Evolutionary conservation across 2,888 invertebrate species (phyloP).

Genomic region (Oscheius sp.): DNA sequence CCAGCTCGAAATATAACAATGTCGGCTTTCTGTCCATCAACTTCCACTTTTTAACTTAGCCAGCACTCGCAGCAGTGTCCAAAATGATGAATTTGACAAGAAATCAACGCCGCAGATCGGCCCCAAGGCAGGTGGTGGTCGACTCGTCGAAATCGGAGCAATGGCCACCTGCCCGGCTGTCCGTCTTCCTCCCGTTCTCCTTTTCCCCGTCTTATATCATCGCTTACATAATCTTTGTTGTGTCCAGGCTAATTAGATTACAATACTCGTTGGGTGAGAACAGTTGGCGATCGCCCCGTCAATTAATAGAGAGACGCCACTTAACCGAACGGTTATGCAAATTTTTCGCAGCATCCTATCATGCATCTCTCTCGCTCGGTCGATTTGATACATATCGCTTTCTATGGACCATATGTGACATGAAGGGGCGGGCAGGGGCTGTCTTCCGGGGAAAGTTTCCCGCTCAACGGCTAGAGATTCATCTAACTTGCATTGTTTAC

Average conservation of each 20-base stretch:
- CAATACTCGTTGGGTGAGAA: too few relatives aligned
- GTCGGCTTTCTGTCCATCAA: too few relatives aligned
- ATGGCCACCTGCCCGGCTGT: slow-evolving; percentile 6
- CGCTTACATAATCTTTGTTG: background rate
- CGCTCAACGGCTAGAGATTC: too few relatives aligned
- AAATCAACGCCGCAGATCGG: too few relatives aligned
- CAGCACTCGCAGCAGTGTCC: too few relatives aligned
- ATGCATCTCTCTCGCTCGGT: background rate
- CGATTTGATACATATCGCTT: slow-evolving; percentile 18
- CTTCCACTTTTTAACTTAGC: too few relatives aligned
- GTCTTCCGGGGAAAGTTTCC: too few relatives aligned
- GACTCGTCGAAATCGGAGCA: slow-evolving; percentile 12
- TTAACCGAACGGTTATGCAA: slow-evolving; percentile 15
- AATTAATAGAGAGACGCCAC: background rate
- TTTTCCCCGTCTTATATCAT: background rate
- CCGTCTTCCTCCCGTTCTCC: background rate
- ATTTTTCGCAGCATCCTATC: background rate
- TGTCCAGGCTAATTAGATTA: background rate
- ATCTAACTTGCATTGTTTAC: slow-evolving; percentile 23
- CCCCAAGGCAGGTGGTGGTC: slow-evolving; percentile 10
- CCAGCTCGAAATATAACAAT: too few relatives aligned
- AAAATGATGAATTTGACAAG: too few relatives aligned
- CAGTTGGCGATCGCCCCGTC: background rate
- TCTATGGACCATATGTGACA: background rate
- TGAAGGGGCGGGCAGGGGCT: too few relatives aligned